Base-by-base conservation (phyloP, 30 jellyfish, hydroid and myxozoan genomes). In the Cassiopea andromeda region DNA sequence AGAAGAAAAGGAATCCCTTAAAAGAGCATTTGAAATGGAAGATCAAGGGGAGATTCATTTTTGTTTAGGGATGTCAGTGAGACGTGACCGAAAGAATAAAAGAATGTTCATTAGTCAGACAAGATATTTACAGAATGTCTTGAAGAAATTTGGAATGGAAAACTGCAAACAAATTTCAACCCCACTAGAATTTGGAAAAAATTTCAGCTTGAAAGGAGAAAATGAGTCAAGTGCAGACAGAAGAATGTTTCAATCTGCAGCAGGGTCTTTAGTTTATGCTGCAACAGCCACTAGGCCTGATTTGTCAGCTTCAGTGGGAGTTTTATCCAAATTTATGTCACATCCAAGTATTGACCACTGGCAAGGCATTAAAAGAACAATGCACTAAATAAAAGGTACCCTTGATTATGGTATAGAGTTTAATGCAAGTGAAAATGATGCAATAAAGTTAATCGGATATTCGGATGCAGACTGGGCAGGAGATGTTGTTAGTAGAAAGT, bases 401-500 rank as follows among this genome's bases (percentile, higher is more conserved):
- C 6, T 44, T 10, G 47, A 75, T 44, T 38, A 7, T 75, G 86
- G 86, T 8, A 17, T 77, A 1, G 58, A 17, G 47, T 77, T 27
- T 77, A 44, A 4, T 4, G 45, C 16, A 12, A 44, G 71, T 75
- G 84, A 75, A 9, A 77, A 77, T 5, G 27, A 48, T 1, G 17
- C 5, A 50, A 9, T 50, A 50, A 9, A 50, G 9, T 2, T 50
- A 50, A 66, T 19, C 15, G 45, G 75, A 66, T 83, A n/a, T 71
- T 46, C 87, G 7, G 92, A 84, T 71, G 78, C 92, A 44, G 88
- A 70, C 71, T 84, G 92, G 92, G 92, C 87, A 15, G 92, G 92
- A 13, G 87, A 84, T 44, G 19, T 1, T 48, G 78, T 46, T 84
- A 59, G 38, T 10, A 19, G 92, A 47, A 9, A 69, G 27, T 84